Evolutionary conservation across 2,113 vertebrate genomes (phyloP).

Genomic region (Psettodes erumei): DNA sequence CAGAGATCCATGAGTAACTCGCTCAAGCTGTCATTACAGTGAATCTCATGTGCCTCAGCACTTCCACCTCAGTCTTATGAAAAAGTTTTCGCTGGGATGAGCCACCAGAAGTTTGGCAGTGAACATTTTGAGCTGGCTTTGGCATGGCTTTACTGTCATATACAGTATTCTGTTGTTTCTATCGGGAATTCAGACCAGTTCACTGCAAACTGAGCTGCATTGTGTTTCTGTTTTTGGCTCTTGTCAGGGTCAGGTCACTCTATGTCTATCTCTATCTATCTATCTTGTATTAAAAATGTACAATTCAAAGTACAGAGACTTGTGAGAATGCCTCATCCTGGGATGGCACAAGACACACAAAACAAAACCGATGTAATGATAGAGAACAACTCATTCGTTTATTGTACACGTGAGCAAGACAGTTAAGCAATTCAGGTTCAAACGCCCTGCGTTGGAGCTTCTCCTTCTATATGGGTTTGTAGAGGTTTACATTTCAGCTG

Average conservation of each 20-base stretch:
- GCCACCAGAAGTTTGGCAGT: slow-evolving; percentile 11
- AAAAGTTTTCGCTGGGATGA: slow-evolving; percentile 13
- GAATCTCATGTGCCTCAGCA: slow-evolving; percentile 62
- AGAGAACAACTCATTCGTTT: background rate
- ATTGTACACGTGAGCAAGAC: background rate
- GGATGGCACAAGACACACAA: background rate
- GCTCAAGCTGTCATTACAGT: background rate
- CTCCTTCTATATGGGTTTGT: background rate
- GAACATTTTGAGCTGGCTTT: slow-evolving; percentile 16
- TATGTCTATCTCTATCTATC: no score
- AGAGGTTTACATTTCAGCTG: background rate
- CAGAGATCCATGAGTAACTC: background rate
- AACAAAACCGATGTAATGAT: background rate
- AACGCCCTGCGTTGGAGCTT: background rate
- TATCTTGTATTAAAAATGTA: no score
- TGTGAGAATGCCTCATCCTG: background rate
- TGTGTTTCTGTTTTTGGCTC: background rate
- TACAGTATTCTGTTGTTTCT: background rate
- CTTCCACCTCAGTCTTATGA: slow-evolving; percentile 19
- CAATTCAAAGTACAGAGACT: background rate
- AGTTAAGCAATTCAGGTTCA: background rate
- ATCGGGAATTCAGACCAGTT: background rate
- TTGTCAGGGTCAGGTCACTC: background rate
- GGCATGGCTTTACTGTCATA: background rate
- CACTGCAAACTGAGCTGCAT: background rate